Percentiles rank a stretch among this genome's conserved stretches.
Conservation (phyloP, 2,797 vertebrate genomes). For the Hoplostethus mediterraneus region DNA sequence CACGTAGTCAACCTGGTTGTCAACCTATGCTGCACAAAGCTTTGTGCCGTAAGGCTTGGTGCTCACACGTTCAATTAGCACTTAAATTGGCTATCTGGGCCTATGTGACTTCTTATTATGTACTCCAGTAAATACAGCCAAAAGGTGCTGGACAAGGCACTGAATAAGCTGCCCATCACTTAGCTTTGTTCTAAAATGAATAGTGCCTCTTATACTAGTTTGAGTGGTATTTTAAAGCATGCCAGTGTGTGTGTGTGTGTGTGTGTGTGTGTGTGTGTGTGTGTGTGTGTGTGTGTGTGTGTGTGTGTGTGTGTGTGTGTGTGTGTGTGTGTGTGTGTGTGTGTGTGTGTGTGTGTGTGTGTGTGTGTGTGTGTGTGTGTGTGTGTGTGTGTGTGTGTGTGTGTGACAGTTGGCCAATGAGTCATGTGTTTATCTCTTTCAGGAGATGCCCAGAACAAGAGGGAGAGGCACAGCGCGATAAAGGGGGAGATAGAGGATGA, state of each 20-base stretch:
- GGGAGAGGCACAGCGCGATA: constrained; percentile 73
- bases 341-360: constrained; percentile 1
- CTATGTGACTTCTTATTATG: background rate
- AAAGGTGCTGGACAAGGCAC: background rate
- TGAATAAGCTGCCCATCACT: background rate
- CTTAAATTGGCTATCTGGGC: background rate
- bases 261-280: background rate
- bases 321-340: background rate
- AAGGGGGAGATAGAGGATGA: constrained; percentile 92
- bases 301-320: background rate
- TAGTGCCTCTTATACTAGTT: background rate
- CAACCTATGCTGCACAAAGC: too few species aligned
- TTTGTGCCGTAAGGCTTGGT: too few species aligned
- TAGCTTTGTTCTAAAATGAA: background rate
- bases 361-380: background rate
- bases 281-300: background rate
- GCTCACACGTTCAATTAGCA: too few species aligned
- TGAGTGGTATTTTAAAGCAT: background rate
- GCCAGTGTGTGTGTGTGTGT: background rate
- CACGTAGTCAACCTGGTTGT: too few species aligned
- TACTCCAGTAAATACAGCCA: background rate
- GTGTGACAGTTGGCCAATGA: constrained; percentile 8
- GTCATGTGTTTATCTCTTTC: constrained; percentile 41
- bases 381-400: background rate
- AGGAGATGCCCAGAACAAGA: constrained; percentile 63